These are phyloP conservation scores for Nasua narica DNA, from an alignment of 2,797 vertebrate genomes.

Conservation along the genomic window DNA sequence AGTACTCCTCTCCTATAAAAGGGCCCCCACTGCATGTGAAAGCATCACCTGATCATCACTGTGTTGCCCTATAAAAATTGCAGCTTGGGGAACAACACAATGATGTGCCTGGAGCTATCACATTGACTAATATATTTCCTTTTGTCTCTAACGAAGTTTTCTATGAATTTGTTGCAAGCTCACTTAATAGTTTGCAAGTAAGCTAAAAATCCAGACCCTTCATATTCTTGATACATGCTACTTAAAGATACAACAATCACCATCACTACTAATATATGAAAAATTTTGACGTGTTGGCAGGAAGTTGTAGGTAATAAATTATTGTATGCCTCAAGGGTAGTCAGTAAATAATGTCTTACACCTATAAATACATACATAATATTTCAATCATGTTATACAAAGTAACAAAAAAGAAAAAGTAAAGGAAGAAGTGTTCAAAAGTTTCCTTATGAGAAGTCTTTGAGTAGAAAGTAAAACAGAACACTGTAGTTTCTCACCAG, in stretches of 20 bases:
- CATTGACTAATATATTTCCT: neutral
- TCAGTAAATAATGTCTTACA: neutral
- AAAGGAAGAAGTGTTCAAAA: neutral
- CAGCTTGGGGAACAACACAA: neutral
- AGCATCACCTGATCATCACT: neutral
- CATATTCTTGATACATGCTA: neutral
- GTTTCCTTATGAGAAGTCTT: neutral
- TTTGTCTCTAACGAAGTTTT: neutral
- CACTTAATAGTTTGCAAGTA: neutral
- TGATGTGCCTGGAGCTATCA: neutral
- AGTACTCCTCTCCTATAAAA: neutral
- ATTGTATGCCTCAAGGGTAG: neutral
- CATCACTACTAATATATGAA: neutral
- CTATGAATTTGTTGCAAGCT: neutral
- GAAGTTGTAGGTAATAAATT: neutral
- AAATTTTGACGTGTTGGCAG: neutral
- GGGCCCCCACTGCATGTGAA: too few relatives aligned
- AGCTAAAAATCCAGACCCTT: neutral
- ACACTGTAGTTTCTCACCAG: neutral
- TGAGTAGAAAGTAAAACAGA: neutral
- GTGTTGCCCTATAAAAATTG: fast-evolving
- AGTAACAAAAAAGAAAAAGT: neutral
- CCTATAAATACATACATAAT: neutral
- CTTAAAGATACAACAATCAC: neutral
- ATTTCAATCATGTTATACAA: neutral